Base-by-base conservation (phyloP, 2,113 vertebrate genomes). In the Cyphotilapia sp. region DNA sequence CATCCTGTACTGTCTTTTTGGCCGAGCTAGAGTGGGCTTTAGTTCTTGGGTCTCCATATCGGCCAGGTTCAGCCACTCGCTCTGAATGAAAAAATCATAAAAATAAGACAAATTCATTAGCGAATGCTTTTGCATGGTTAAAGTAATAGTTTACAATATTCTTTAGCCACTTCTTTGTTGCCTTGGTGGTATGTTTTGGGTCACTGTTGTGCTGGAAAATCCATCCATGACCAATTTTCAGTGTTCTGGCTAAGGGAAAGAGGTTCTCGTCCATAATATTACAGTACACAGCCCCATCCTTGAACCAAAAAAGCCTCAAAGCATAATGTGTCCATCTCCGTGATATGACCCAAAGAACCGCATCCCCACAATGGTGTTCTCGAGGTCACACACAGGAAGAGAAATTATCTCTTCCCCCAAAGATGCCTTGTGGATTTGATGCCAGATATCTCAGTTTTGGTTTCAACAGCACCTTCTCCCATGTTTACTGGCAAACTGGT, bases 1-100 rank as follows among this genome's bases (percentile, higher is more conserved):
- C 94, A 27, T 93, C 94, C n/a, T 92, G 93, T 66, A 42, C 42
- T 6, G 87, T 81, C 57, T 81, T 91, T 85, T 90, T 94, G 84
- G 71, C 78, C n/a, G 87, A 80, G 61, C 84, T 80, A 0, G 91
- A 71, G 80, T 91, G 93, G 71, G 81, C 61, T 92, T 89, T 88
- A 63, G 82, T 59, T 78, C 51, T 89, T 59, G 85, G 87, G 19
- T 93, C 85, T 85, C 59, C 87, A 40, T 80, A 56, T 91, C 90
- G 91, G 71, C 82, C 89, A 51, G 91, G 88, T 80, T 90, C 88
- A 2, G 85, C 49, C 35, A 90, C 87, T 78, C 56, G 81, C n/a
- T 93, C 94, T 95, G 22, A 84, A 85, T 66, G 2, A 22, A 66
- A 66, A 49, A 74, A 49, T 8, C 27, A 40, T 6, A 53, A 38